These are phyloP conservation scores for Macrotis lagotis DNA, from an alignment of 2,113 vertebrate genomes.

Conservation along the genomic window DNA sequence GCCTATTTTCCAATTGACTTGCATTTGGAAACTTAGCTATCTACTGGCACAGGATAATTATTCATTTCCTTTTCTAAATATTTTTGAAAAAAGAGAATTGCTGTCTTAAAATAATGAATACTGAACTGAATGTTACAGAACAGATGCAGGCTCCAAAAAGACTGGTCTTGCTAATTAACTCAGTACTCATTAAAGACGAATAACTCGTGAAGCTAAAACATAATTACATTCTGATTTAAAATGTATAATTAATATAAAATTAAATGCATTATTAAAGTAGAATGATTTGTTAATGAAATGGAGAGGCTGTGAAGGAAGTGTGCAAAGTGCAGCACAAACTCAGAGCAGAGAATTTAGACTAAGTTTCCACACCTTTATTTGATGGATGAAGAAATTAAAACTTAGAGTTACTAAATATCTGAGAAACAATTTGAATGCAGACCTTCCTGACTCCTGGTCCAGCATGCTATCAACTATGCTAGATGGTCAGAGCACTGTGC, in stretches of 20 bases:
- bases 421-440: neutral
- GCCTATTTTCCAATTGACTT: conserved; percentile 43
- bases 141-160: conserved; percentile 58
- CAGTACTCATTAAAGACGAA: conserved; percentile 66
- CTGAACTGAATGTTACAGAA: conserved; percentile 60
- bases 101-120: conserved; percentile 72
- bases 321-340: conserved; percentile 8
- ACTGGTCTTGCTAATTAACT: conserved; percentile 76
- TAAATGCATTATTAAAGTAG: conserved; percentile 66
- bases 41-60: conserved; percentile 43
- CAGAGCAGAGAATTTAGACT: neutral
- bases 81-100: conserved; percentile 70
- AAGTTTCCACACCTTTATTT: neutral
- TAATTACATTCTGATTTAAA: conserved; percentile 63
- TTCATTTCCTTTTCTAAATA: conserved; percentile 71
- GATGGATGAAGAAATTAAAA: neutral
- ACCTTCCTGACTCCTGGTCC: neutral
- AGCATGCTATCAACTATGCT: neutral
- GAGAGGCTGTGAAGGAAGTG: conserved; percentile 54
- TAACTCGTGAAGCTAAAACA: conserved; percentile 57
- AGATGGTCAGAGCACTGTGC: neutral
- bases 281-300: conserved; percentile 65
- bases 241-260: conserved; percentile 69
- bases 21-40: conserved; percentile 50
- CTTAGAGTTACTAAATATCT: neutral